phyloP scores from a whole-genome alignment of 2,888 invertebrate species.

The Ochropleura plecta region DNA sequence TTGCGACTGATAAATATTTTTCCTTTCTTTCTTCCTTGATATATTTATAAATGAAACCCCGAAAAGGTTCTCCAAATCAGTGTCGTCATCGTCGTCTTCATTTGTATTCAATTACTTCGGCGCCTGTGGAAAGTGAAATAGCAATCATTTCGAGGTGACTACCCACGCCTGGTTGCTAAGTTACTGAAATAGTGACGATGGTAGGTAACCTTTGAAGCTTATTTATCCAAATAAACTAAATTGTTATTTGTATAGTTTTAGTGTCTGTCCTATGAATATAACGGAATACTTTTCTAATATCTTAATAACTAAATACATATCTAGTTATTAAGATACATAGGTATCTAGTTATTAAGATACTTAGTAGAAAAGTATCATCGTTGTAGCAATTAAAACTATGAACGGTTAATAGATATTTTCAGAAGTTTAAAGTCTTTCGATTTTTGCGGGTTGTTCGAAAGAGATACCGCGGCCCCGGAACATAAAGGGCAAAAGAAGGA shows the following conservation, averaged over 20 bases:
- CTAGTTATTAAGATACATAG: too few relatives aligned
- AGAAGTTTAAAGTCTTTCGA: neutral
- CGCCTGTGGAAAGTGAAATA: conserved; percentile 31
- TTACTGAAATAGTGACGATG: neutral
- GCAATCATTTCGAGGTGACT: conserved; percentile 28
- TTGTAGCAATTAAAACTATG: too few relatives aligned
- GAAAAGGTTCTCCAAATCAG: neutral
- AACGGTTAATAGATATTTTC: neutral
- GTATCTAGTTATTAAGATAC: too few relatives aligned
- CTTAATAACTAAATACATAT: too few relatives aligned
- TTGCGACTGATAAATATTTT: too few relatives aligned
- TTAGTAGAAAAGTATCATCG: too few relatives aligned
- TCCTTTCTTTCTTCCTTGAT: neutral
- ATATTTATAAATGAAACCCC: conserved; percentile 3
- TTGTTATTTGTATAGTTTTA: conserved; percentile 11
- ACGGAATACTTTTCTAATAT: neutral
- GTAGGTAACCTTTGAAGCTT: neutral
- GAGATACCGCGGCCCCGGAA: too few relatives aligned
- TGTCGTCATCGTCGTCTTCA: neutral
- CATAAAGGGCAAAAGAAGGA: too few relatives aligned
- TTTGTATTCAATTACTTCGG: conserved; percentile 13
- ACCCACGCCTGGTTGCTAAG: conserved; percentile 28
- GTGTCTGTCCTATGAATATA: neutral
- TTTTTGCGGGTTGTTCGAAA: too few relatives aligned
- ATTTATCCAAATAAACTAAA: conserved; percentile 3